A percentile compares a stretch with the other conserved stretches of the same genome.
phyloP scores from a whole-genome alignment of 2,797 vertebrate species.

The Dicrostonyx torquatus region DNA sequence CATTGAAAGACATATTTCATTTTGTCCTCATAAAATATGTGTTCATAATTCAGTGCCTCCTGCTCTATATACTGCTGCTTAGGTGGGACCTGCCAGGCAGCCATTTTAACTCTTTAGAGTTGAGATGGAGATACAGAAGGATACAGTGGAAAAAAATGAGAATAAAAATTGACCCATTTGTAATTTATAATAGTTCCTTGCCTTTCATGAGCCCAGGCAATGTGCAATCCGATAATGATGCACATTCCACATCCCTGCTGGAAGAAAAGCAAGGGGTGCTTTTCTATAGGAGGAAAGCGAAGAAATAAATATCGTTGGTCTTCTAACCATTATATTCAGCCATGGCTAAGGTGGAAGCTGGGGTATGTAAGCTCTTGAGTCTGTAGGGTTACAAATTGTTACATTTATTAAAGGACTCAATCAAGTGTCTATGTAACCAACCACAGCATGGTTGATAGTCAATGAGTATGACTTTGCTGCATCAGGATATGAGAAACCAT shows the following conservation, averaged over 20 bases:
- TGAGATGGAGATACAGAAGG: background rate
- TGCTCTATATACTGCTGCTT: background rate
- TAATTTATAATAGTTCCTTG: background rate
- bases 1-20: background rate
- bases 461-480: background rate
- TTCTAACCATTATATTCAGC: background rate
- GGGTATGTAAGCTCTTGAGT: constrained; percentile 4
- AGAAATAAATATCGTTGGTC: background rate
- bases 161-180: background rate
- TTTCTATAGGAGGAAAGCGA: background rate
- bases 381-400: constrained; percentile 33
- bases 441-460: background rate
- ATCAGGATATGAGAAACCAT: background rate
- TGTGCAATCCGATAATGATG: background rate
- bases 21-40: background rate
- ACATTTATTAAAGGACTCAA: constrained; percentile 25
- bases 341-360: background rate
- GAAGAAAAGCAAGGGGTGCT: background rate
- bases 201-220: background rate
- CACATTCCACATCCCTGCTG: background rate
- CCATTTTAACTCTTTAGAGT: constrained; percentile 13
- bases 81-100: background rate
- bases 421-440: background rate
- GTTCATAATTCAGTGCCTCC: background rate
- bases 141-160: background rate